Percentiles rank a stretch among this genome's conserved stretches.
Evolutionary conservation across 2,113 vertebrate genomes (phyloP).

Genomic region (Tichodroma muraria): DNA sequence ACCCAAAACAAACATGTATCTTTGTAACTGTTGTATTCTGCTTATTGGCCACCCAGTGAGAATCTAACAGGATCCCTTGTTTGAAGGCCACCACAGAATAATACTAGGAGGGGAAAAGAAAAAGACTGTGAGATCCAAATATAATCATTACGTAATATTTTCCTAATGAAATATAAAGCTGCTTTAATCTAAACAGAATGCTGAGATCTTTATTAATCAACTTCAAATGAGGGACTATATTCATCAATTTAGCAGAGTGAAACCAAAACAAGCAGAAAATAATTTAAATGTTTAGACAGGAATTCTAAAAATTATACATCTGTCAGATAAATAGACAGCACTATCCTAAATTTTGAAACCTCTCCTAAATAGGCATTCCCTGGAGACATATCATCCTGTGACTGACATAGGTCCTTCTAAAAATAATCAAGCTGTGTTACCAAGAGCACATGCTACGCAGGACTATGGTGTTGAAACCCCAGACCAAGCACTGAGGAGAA

Average conservation of each 20-base stretch:
- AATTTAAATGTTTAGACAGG: not conserved
- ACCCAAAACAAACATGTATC: slow-evolving; percentile 72
- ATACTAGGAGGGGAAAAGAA: slow-evolving; percentile 28
- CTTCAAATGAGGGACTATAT: not conserved
- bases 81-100: slow-evolving; percentile 60
- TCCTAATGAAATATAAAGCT: slow-evolving; percentile 11
- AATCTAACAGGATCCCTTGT: slow-evolving; percentile 58
- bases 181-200: not conserved
- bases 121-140: slow-evolving; percentile 31
- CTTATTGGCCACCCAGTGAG: slow-evolving; percentile 71
- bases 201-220: not conserved
- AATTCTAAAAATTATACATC: not conserved
- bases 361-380: not conserved
- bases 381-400: not conserved
- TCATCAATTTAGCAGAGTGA: not conserved
- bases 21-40: slow-evolving; percentile 51
- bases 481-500: accelerated
- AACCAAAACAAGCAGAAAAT: not conserved
- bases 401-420: not conserved
- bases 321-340: not conserved
- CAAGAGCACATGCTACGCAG: accelerated
- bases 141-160: slow-evolving; percentile 43
- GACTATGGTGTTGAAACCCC: not conserved
- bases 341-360: not conserved
- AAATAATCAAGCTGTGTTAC: not conserved